Evolutionary conservation across 2,888 invertebrate genomes (phyloP), one percentile per base, ranked within the genome.

Genomic region (Leucozona laternaria): DNA sequence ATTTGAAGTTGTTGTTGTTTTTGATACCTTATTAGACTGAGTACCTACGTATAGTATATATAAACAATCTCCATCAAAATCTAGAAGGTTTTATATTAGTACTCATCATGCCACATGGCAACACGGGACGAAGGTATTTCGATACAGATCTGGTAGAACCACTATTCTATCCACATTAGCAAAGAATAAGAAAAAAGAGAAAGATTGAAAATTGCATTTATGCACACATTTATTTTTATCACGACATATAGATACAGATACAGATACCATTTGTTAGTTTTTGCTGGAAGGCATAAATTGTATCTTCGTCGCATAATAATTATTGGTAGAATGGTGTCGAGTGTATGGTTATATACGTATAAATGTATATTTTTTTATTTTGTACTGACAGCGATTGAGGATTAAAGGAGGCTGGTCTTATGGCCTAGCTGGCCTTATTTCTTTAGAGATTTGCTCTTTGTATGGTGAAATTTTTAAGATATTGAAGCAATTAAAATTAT

Each of bases 121-220:
- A 62, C 62, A 66, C 71, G 64, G 75, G 57, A 71, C 73, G 17
- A 70, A 22, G 28, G 20, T 57, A 22, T 34, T 45, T 48, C 60
- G 83, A 83, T 83, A 75, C 73, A 82, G 62, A 79, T 75, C 79
- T 73, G 25, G 25, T 72, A 57, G 13, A 15, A 22, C 28, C 37
- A 25, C 71, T n/a, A 60, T 28, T 13, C 53, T 37, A 50, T 62
- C 37, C n/a, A 25, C 53, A 64, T 15, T 5, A 17, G 2, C n/a
- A 62, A 48, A 73, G 50, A 62, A 73, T 20, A 43, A 25, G 20
- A 64, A 15, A 64, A 20, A 20, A 73, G 34, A 50, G 57, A 79
- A 76, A 58, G 76, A 85, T 72, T 80, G 80, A 85, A 17, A 72
- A 81, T 82, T 82, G 86, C 86, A 86, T 78, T 82, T 86, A 82